phyloP scores from a whole-genome alignment of 1,140 invertebrate species.

The Macrosteles quadrilineatus region DNA sequence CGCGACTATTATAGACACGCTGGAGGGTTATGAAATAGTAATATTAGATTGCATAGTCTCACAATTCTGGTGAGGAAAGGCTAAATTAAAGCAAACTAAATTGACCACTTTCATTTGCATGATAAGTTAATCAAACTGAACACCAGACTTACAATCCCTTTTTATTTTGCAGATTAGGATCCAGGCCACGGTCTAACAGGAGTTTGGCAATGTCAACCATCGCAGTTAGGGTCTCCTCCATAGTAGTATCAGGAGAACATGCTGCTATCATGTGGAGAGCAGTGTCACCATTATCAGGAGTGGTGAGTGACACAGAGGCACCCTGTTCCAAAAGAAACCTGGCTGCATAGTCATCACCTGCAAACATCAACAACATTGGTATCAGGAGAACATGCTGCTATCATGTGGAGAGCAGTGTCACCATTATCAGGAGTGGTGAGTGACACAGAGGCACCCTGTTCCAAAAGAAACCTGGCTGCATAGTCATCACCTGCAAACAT shows the following conservation, averaged over 20 bases:
- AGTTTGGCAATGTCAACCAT: conserved; percentile 64
- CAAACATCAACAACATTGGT: conserved; percentile 49
- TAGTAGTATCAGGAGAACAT: conserved; percentile 47
- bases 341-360: conserved; percentile 55
- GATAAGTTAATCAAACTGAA: too few species aligned
- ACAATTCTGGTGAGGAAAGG: too few species aligned
- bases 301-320: conserved; percentile 54
- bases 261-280: conserved; percentile 78
- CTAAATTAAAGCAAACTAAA: too few species aligned
- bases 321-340: conserved; percentile 57
- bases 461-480: conserved; percentile 57
- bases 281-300: conserved; percentile 66
- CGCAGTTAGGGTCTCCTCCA: conserved; percentile 54
- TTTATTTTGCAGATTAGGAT: conserved; percentile 78
- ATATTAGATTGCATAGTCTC: too few species aligned
- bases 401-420: conserved; percentile 79
- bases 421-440: conserved; percentile 58
- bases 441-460: conserved; percentile 55
- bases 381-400: conserved; percentile 56
- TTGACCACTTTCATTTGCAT: too few species aligned
- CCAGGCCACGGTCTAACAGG: conserved; percentile 70
- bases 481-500: conserved; percentile 52
- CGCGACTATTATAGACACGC: too few species aligned
- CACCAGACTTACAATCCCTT: conserved; percentile 73
- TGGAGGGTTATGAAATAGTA: too few species aligned